Conservation (phyloP, 2,797 vertebrate genomes). For the Borostomias antarcticus region DNA sequence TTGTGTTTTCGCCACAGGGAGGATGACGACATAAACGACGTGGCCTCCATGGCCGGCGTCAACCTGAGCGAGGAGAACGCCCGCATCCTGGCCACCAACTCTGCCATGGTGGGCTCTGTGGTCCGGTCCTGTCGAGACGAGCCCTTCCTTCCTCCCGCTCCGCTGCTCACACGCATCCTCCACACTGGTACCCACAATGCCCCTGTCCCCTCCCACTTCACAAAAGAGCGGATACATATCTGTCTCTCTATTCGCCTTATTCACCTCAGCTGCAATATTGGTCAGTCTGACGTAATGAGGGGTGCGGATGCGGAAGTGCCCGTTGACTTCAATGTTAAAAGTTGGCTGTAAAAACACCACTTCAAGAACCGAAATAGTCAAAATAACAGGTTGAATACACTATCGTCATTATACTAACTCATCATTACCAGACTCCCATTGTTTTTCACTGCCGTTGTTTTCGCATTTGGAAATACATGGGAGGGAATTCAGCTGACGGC, state of each 20-base stretch:
- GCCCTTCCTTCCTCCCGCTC: constrained; percentile 80
- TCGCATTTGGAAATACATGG: too few relatives aligned
- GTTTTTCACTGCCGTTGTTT: too few relatives aligned
- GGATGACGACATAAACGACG: constrained; percentile 88
- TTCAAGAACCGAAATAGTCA: too few relatives aligned
- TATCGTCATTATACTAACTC: too few relatives aligned
- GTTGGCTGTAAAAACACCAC: too few relatives aligned
- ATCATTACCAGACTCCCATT: too few relatives aligned
- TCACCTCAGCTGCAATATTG: neutral
- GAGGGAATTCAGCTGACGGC: too few relatives aligned
- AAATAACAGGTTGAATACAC: too few relatives aligned
- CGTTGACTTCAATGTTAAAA: too few relatives aligned
- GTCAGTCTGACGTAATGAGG: too few relatives aligned
- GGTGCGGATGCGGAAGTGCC: too few relatives aligned
- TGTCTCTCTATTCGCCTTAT: neutral
- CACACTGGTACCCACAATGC: constrained; percentile 77
- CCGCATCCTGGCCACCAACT: constrained; percentile 75
- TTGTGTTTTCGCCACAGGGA: constrained; percentile 64
- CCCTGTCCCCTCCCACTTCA: constrained; percentile 5
- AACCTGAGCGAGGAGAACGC: constrained; percentile 82
- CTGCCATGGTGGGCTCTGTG: constrained; percentile 80
- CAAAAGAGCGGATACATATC: neutral
- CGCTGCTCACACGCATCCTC: constrained; percentile 79
- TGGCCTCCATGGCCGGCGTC: constrained; percentile 87
- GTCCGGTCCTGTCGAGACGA: constrained; percentile 88